Conservation (phyloP, 2,113 vertebrate species). For the Phalacrocorax carbo region DNA sequence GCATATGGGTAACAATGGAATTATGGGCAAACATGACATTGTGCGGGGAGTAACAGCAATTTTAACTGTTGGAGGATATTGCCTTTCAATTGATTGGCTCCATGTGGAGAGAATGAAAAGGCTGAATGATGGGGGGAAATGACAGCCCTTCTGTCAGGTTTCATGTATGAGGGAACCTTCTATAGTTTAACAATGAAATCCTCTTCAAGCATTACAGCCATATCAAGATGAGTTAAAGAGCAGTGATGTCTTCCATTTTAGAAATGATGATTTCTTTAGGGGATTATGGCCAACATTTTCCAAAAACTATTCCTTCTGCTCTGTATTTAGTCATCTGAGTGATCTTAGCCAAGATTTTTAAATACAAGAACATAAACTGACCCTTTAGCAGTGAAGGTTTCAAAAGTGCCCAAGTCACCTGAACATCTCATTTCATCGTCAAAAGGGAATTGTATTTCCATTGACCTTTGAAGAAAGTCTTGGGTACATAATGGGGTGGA, state of each 20-base stretch:
- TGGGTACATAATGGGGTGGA: not conserved
- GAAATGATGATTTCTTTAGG: not conserved
- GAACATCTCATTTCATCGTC: not conserved
- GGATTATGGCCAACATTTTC: not conserved
- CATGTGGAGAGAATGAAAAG: not conserved
- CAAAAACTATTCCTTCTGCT: not conserved
- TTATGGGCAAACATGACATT: not conserved
- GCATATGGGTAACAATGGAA: not conserved
- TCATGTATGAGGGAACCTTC: not conserved
- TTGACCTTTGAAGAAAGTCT: not conserved
- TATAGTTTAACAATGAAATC: not conserved
- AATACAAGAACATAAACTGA: not conserved
- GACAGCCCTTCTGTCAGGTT: not conserved
- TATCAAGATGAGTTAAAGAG: not conserved
- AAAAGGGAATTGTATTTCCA: not conserved
- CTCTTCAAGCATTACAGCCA: not conserved
- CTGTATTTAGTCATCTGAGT: not conserved
- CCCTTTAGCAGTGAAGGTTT: not conserved
- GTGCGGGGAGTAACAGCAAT: not conserved
- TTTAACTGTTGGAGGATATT: not conserved
- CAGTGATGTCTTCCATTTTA: not conserved
- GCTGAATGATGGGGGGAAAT: not conserved
- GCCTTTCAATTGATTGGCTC: not conserved
- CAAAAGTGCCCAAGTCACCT: not conserved
- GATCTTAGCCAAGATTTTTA: not conserved